phyloP scores from a whole-genome alignment of 2,797 vertebrate species.

The Darevskia mixta region DNA sequence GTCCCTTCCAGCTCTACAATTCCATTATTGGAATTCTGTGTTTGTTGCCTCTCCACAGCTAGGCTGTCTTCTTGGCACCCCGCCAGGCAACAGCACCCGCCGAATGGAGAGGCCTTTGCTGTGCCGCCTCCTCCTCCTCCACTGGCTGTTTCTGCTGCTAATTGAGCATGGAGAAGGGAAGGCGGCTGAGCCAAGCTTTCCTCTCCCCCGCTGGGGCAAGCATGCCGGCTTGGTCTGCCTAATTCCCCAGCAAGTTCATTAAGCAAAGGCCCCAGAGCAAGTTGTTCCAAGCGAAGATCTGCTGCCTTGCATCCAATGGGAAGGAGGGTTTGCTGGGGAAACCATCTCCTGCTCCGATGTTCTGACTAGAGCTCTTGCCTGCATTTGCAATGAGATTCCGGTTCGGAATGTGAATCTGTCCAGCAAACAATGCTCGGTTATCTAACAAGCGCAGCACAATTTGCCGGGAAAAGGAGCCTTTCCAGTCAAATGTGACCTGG shows the following conservation, averaged over 20 bases:
- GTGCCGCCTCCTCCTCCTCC: too few relatives aligned
- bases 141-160: neutral
- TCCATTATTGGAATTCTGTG: too few relatives aligned
- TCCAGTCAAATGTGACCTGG: too few relatives aligned
- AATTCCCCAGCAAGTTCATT: neutral
- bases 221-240: neutral
- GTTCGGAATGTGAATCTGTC: too few relatives aligned
- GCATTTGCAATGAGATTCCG: neutral
- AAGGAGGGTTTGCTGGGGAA: too few relatives aligned
- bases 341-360: neutral
- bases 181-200: neutral
- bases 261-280: neutral
- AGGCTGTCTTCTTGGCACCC: neutral
- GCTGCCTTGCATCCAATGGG: neutral
- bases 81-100: neutral
- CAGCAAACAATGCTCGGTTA: too few relatives aligned
- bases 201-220: neutral
- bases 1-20: too few relatives aligned
- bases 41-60: neutral
- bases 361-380: neutral
- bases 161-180: slow-evolving; percentile 16
- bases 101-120: neutral
- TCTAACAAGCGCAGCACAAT: too few relatives aligned
- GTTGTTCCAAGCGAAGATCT: neutral
- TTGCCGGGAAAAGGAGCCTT: too few relatives aligned